These are phyloP conservation scores for Brachystomella parvula DNA, from an alignment of 1,140 invertebrate genomes.

Conservation along the genomic window DNA sequence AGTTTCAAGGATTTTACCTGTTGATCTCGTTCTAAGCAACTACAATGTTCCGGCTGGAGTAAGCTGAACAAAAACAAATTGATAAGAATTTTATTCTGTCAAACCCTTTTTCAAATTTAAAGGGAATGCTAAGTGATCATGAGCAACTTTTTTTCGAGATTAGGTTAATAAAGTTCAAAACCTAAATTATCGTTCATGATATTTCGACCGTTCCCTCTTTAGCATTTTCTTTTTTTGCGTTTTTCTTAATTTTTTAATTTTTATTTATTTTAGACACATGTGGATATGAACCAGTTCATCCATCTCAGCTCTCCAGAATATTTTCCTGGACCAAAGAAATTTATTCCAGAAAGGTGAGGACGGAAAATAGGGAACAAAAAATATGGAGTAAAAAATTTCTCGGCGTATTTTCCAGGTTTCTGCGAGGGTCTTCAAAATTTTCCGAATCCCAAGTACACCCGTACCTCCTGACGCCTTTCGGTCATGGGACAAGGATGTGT, in stretches of 20 bases:
- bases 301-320: constrained; percentile 44
- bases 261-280: constrained; percentile 46
- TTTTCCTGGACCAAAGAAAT: constrained; percentile 46
- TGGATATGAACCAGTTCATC: constrained; percentile 49
- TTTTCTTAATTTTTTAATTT: background rate
- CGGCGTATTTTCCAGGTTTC: constrained; percentile 34
- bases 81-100: too few relatives aligned
- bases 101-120: too few relatives aligned
- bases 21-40: constrained; percentile 47
- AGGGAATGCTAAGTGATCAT: too few relatives aligned
- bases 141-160: background rate
- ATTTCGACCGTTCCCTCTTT: too few relatives aligned
- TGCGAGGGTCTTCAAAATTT: constrained; percentile 26
- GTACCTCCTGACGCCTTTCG: constrained; percentile 51
- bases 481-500: constrained; percentile 46
- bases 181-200: too few relatives aligned
- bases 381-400: constrained; percentile 22
- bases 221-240: background rate
- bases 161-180: background rate
- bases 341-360: constrained; percentile 46
- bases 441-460: constrained; percentile 40
- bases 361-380: background rate
- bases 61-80: constrained; percentile 38
- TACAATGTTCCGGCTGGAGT: constrained; percentile 51
- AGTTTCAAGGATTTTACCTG: constrained; percentile 46